Conservation (phyloP, 2,113 vertebrate genomes). For the rat (Rattus norvegicus) region GRCr8 NC_086026.1:21163001-21163500, state of each 20-base stretch:
- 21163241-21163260: neutral
- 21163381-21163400: neutral
- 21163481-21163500: neutral
- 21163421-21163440: neutral
- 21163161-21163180: neutral
- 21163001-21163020: constrained; percentile 67
- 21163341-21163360: neutral
- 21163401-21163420: neutral
- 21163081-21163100: constrained; percentile 12
- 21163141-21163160: neutral
- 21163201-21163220: neutral
- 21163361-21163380: neutral
- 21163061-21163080: constrained; percentile 33
- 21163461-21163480: neutral
- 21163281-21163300: neutral
- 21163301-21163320: neutral
- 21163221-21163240: neutral
- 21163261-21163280: neutral
- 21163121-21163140: neutral
- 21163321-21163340: neutral
- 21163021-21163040: neutral
- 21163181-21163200: fast-evolving
- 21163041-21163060: neutral
- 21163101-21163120: constrained; percentile 53
- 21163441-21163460: neutral